phyloP scores from a whole-genome alignment of 2,888 invertebrate species.

The Drosophila cognata region DNA sequence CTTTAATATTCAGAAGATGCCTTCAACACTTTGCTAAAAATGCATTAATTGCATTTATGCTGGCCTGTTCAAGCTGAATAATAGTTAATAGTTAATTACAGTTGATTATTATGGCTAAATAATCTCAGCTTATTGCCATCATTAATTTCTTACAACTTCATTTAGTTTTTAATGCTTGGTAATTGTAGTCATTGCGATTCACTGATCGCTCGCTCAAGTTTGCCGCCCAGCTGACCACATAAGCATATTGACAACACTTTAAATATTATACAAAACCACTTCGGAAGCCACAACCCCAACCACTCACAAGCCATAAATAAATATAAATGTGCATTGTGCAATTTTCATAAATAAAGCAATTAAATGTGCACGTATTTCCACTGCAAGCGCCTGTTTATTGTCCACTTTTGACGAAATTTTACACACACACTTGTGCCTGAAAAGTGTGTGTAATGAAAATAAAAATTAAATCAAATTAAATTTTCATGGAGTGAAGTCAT shows the following conservation, averaged over 20 bases:
- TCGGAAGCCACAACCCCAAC: conserved; percentile 41
- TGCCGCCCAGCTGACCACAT: conserved; percentile 21
- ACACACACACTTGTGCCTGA: conserved; percentile 26
- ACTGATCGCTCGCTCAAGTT: neutral
- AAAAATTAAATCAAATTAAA: conserved; percentile 51
- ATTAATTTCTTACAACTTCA: neutral
- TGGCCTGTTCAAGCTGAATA: neutral
- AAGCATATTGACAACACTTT: conserved; percentile 38
- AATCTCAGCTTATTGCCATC: neutral
- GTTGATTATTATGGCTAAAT: neutral
- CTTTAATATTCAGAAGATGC: neutral
- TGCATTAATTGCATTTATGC: neutral
- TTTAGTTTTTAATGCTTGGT: neutral
- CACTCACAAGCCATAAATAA: conserved; percentile 49
- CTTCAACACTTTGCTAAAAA: neutral
- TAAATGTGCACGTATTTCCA: conserved; percentile 69
- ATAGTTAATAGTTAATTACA: neutral
- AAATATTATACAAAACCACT: conserved; percentile 24
- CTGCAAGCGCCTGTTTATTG: conserved; percentile 65
- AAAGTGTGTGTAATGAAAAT: conserved; percentile 26
- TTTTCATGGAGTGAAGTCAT: conserved; percentile 56
- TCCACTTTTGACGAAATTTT: conserved; percentile 48
- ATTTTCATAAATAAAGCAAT: conserved; percentile 77
- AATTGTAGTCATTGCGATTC: neutral
- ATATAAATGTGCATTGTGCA: conserved; percentile 55